Conservation (phyloP, 2,113 vertebrate species). For the Myotis lucifugus region DNA sequence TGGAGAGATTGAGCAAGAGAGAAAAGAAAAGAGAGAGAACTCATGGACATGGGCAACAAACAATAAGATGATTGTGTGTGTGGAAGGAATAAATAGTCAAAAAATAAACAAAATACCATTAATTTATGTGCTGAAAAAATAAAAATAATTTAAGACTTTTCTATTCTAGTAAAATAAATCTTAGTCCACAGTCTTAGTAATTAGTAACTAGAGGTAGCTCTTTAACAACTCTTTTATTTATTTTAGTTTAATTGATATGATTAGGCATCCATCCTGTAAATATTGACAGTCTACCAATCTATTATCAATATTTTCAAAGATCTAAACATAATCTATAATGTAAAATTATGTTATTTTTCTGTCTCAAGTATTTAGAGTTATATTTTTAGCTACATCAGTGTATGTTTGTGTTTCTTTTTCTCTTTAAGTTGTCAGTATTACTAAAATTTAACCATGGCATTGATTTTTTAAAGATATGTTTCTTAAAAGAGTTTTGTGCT, state of each 20-base stretch:
- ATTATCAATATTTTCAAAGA: conserved; percentile 3
- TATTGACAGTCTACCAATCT: neutral
- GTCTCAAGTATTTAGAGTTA: neutral
- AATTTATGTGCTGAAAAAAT: too few species aligned
- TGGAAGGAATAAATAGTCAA: too few species aligned
- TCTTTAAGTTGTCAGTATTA: neutral
- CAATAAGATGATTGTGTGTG: too few species aligned
- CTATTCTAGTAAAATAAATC: neutral
- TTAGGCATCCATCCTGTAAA: neutral
- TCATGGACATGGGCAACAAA: too few species aligned
- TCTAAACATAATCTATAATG: neutral
- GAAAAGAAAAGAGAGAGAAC: too few species aligned
- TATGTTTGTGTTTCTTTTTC: neutral
- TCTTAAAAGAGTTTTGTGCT: neutral
- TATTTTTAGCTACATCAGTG: neutral
- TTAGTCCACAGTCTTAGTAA: neutral
- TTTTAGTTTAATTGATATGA: neutral
- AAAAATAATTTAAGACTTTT: neutral
- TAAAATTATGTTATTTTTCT: neutral
- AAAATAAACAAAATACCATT: too few species aligned
- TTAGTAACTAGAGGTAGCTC: neutral
- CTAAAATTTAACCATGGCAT: neutral
- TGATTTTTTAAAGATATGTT: neutral
- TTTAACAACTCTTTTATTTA: neutral
- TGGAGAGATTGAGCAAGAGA: too few species aligned